Evolutionary conservation across 2,113 vertebrate genomes (phyloP).

Genomic region (Prolemur simus): DNA sequence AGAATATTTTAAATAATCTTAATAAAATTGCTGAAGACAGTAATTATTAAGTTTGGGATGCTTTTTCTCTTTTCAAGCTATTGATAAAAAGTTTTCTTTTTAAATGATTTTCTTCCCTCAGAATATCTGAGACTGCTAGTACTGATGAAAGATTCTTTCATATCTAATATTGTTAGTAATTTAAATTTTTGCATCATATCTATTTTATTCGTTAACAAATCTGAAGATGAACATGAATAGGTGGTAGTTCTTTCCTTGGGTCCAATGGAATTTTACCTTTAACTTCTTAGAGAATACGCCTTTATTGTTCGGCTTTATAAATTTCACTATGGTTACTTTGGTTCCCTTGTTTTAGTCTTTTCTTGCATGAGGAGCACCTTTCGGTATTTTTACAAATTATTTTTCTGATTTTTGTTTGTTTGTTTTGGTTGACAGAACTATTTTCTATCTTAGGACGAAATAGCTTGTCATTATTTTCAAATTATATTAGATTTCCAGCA

Average conservation of each 20-base stretch:
- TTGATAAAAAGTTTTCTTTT: background rate
- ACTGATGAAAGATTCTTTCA: background rate
- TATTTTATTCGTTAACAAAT: background rate
- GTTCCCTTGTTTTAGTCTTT: background rate
- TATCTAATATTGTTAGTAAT: background rate
- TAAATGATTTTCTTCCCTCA: background rate
- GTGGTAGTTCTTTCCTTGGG: background rate
- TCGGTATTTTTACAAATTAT: background rate
- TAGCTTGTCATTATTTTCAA: background rate
- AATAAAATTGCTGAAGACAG: slow-evolving; percentile 18
- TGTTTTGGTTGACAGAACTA: background rate
- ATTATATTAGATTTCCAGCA: background rate
- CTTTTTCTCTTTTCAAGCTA: background rate
- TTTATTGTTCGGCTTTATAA: background rate
- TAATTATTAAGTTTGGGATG: background rate
- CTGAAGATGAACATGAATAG: background rate
- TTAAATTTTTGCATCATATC: background rate
- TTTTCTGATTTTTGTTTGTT: background rate
- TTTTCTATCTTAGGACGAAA: slow-evolving; percentile 22
- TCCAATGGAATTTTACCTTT: background rate
- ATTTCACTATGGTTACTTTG: background rate
- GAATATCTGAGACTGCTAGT: background rate
- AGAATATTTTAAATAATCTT: background rate
- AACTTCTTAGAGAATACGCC: background rate
- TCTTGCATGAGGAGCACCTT: background rate